Base-by-base conservation (phyloP, 2,888 invertebrate species). In the Sesamia inferens region DNA sequence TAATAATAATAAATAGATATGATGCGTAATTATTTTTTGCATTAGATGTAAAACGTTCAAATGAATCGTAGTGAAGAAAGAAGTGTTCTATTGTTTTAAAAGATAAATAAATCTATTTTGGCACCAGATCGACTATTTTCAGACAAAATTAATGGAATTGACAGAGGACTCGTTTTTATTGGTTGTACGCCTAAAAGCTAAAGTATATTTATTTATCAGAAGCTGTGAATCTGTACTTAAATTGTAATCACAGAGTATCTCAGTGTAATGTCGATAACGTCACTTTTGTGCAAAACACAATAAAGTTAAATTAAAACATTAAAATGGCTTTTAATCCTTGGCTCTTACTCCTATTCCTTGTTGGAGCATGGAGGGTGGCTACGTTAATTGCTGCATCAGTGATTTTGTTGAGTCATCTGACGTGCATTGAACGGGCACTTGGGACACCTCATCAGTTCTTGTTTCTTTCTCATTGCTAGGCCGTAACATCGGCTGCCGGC, bases 171-270 rank as follows among this genome's bases (percentile, higher is more conserved):
- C 85, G 83, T 86, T 82, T 87, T 82, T 87, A 86, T 89, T 86
- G 84, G 85, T 86, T 90, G 84, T 87, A 85, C 85, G 85, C 78
- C 75, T 84, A 87, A 86, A 89, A 91, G 88, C 86, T 90, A 88
- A 90, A 91, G 85, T 91, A 87, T 94, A 93, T 92, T 94, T 93
- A 94, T 92, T 93, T 92, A 92, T 92, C 88, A 87, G 88, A 94
- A 93, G 95, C 95, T 96, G 95, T 96, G 95, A 94, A 95, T 92
- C 87, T 95, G 96, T 96, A 96, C 96, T 96, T 96, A 96, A 94
- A 92, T 88, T 90, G 86, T 93, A 91, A 93, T 93, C 93, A 93
- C 93, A 91, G 93, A 93, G 93, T 94, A 94, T 94, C 94, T 95
- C 94, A 94, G 92, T 94, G 91, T 94, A 92, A 91, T 93, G 91